Evolutionary conservation across 2,888 invertebrate genomes (phyloP).

Genomic region (Anoplius nigerrimus): DNA sequence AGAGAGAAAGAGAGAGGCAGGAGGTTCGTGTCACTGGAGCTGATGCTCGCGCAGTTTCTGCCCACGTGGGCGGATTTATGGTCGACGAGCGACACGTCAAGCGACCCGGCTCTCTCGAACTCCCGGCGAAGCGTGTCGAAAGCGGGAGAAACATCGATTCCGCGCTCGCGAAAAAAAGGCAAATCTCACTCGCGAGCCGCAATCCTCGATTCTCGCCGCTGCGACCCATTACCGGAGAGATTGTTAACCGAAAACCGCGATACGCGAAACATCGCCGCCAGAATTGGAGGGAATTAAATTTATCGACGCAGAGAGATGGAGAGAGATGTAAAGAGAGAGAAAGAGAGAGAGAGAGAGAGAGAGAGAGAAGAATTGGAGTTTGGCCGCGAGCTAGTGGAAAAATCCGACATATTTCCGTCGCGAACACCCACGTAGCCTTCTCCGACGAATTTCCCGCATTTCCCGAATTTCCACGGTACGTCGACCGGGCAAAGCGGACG

Average conservation of each 20-base stretch:
- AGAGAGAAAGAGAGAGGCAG: too few relatives aligned
- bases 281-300: conserved; percentile 1
- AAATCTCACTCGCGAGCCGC: too few relatives aligned
- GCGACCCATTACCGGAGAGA: too few relatives aligned
- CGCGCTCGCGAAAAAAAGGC: conserved; percentile 8
- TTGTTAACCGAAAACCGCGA: too few relatives aligned
- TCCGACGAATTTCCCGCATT: neutral
- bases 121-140: too few relatives aligned
- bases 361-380: neutral
- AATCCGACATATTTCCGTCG: too few relatives aligned
- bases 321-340: neutral
- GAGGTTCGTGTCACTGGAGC: conserved; percentile 8
- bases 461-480: conserved; percentile 19
- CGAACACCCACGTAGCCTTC: too few relatives aligned
- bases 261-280: too few relatives aligned
- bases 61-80: conserved; percentile 24
- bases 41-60: conserved; percentile 3
- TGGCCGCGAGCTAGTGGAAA: neutral
- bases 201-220: too few relatives aligned
- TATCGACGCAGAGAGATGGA: neutral
- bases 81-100: neutral
- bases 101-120: neutral
- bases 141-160: neutral
- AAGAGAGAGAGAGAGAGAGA: neutral
- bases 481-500: conserved; percentile 10